Conservation (phyloP, 2,888 invertebrate genomes). For the Heliconius sara region DNA sequence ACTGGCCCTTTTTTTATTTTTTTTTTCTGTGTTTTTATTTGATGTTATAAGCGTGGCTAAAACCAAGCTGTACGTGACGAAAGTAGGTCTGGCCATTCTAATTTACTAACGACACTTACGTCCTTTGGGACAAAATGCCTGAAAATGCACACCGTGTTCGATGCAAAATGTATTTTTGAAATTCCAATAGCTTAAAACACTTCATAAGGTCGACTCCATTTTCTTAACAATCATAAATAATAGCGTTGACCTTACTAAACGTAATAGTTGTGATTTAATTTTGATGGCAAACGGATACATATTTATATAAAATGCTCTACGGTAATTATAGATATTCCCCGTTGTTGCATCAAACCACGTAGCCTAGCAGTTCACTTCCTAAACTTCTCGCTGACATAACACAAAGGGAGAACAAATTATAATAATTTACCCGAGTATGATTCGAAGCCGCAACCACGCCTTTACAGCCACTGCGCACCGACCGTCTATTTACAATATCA, state of each 20-base stretch:
- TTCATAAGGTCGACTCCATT: not conserved
- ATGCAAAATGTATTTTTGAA: constrained; percentile 23
- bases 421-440: not conserved
- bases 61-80: constrained; percentile 8
- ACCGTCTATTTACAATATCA: not conserved
- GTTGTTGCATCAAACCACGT: too few relatives aligned
- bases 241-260: not conserved
- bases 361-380: too few relatives aligned
- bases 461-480: not conserved
- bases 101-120: constrained; percentile 34
- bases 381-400: too few relatives aligned
- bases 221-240: not conserved
- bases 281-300: too few relatives aligned
- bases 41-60: not conserved
- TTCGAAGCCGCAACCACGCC: not conserved
- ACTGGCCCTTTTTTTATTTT: not conserved
- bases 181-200: constrained; percentile 6
- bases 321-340: too few relatives aligned
- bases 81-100: constrained; percentile 32
- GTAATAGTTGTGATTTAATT: not conserved
- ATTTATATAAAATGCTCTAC: too few relatives aligned
- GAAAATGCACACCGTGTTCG: constrained; percentile 24
- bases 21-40: not conserved
- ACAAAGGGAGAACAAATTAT: too few relatives aligned
- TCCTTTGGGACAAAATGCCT: constrained; percentile 35